These are phyloP conservation scores for Scyliorhinus canicula DNA, from an alignment of 2,797 vertebrate species.

Conservation along the genomic window DNA sequence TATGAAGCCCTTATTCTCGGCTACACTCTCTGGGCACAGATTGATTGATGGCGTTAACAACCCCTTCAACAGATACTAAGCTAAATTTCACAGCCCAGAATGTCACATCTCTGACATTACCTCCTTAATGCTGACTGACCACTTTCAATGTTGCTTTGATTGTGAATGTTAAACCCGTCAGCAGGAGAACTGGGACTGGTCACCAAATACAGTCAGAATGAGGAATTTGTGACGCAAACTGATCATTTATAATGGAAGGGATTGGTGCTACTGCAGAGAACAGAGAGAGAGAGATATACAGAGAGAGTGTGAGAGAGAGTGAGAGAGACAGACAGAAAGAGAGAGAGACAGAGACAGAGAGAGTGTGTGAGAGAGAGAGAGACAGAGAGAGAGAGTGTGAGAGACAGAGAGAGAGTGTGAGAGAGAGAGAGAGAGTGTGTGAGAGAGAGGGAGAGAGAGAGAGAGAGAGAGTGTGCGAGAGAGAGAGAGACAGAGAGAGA, in stretches of 20 bases:
- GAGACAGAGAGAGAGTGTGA: too few species aligned
- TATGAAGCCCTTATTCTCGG: not conserved
- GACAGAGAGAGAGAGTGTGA: too few species aligned
- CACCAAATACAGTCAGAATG: not conserved
- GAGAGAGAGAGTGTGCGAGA: too few species aligned
- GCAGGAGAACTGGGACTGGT: not conserved
- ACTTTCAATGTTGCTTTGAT: not conserved
- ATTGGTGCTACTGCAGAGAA: too few species aligned
- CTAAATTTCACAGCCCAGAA: not conserved
- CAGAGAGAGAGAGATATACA: too few species aligned
- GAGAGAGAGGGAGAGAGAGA: too few species aligned
- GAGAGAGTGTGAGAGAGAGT: too few species aligned
- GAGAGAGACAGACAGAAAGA: too few species aligned
- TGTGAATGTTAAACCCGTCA: not conserved
- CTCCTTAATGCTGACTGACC: not conserved
- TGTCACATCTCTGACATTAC: not conserved
- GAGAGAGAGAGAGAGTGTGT: too few species aligned
- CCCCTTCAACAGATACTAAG: not conserved
- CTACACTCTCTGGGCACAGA: not conserved
- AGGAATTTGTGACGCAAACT: not conserved
- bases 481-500: too few species aligned
- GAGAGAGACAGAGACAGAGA: too few species aligned
- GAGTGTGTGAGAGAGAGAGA: too few species aligned
- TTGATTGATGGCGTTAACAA: not conserved
- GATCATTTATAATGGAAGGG: not conserved